Evolutionary conservation across 2,113 vertebrate species (phyloP).

Genomic region (Trichomycterus rosablanca): DNA sequence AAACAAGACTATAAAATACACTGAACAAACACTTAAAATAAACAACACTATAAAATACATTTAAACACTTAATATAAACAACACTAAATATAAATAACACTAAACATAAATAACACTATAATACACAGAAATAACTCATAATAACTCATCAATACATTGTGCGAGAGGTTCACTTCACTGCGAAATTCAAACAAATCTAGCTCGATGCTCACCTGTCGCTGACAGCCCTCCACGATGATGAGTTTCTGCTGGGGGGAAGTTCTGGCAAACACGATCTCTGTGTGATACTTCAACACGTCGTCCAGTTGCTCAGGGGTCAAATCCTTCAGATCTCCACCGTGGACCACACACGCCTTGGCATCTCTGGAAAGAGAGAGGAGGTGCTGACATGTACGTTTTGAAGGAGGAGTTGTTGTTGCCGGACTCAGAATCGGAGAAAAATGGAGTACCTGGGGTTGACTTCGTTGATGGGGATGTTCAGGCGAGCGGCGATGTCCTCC

Average conservation of each 20-base stretch:
- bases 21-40: too few relatives aligned
- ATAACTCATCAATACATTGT: too few relatives aligned
- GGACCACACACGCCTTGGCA: conserved; percentile 89
- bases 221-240: conserved; percentile 92
- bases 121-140: too few relatives aligned
- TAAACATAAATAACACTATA: too few relatives aligned
- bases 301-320: conserved; percentile 78
- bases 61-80: too few relatives aligned
- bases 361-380: conserved; percentile 65
- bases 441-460: conserved; percentile 83
- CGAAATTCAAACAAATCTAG: too few relatives aligned
- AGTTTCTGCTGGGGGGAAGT: conserved; percentile 92
- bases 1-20: too few relatives aligned
- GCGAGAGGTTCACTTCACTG: too few relatives aligned
- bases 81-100: too few relatives aligned
- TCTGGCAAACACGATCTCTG: conserved; percentile 88
- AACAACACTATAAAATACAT: too few relatives aligned
- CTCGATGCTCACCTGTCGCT: conserved; percentile 77
- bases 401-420: not conserved
- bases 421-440: not conserved
- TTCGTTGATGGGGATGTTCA: conserved; percentile 89
- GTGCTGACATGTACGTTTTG: not conserved
- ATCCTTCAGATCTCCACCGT: conserved; percentile 88
- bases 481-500: conserved; percentile 86
- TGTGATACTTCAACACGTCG: conserved; percentile 85